These are phyloP conservation scores for Lethocerus indicus DNA, from an alignment of 1,140 invertebrate species.

Conservation along the genomic window DNA sequence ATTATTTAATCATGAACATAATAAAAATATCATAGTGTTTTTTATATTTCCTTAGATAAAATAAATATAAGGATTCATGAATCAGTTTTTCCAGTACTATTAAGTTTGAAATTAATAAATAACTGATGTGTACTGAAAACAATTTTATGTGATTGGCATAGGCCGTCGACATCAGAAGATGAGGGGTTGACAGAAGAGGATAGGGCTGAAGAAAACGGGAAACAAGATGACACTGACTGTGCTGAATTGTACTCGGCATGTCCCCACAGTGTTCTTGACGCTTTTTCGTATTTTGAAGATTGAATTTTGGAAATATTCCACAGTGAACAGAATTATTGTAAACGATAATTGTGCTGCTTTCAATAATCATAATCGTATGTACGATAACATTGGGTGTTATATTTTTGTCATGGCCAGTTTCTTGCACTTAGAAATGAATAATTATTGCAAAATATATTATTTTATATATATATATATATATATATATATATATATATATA, in stretches of 20 bases:
- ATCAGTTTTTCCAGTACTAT: too few relatives aligned
- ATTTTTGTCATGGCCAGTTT: too few relatives aligned
- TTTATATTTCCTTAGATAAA: background rate
- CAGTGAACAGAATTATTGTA: too few relatives aligned
- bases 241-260: background rate
- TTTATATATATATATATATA: background rate
- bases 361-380: too few relatives aligned
- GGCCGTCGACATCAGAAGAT: conserved; percentile 1
- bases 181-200: background rate
- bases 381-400: too few relatives aligned
- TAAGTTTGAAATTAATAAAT: too few relatives aligned
- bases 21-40: background rate
- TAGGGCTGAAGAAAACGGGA: background rate
- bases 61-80: background rate
- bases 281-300: background rate
- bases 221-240: background rate
- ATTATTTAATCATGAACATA: background rate
- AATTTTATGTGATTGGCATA: too few relatives aligned
- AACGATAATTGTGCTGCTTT: too few relatives aligned
- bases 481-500: background rate
- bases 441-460: too few relatives aligned
- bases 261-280: background rate
- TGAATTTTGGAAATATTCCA: background rate
- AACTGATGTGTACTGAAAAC: too few relatives aligned
- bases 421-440: too few relatives aligned